Conservation (phyloP, 2,113 vertebrate genomes). For the Geococcyx californianus region DNA sequence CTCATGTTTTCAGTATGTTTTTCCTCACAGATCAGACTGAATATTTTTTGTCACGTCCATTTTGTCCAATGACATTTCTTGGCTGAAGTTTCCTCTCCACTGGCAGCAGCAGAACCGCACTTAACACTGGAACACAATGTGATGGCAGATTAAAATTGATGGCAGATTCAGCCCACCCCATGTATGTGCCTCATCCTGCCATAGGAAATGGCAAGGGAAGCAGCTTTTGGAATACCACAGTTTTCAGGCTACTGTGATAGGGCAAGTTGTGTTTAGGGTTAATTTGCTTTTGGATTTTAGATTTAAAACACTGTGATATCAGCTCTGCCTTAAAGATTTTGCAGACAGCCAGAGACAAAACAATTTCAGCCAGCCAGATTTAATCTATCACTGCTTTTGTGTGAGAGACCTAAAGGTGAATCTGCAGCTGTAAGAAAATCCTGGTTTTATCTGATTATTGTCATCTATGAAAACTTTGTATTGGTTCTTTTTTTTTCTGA, state of each 20-base stretch:
- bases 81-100: constrained; percentile 6
- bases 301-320: constrained; percentile 15
- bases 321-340: neutral
- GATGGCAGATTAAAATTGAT: constrained; percentile 14
- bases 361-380: constrained; percentile 11
- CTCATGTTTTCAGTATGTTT: neutral
- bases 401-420: constrained; percentile 16
- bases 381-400: neutral
- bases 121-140: neutral
- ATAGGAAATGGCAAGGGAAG: neutral
- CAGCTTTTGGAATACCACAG: neutral
- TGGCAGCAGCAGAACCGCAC: constrained; percentile 5
- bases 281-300: neutral
- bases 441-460: neutral
- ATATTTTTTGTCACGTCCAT: neutral
- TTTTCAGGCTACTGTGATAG: neutral
- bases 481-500: neutral
- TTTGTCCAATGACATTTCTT: constrained; percentile 21
- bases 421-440: neutral
- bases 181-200: neutral
- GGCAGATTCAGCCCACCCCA: neutral
- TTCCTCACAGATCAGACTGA: constrained; percentile 15
- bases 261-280: neutral
- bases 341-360: neutral
- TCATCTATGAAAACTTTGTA: neutral